These are phyloP conservation scores for Drosophila biarmipes DNA, from an alignment of 1,140 invertebrate species.

Conservation along the genomic window DNA sequence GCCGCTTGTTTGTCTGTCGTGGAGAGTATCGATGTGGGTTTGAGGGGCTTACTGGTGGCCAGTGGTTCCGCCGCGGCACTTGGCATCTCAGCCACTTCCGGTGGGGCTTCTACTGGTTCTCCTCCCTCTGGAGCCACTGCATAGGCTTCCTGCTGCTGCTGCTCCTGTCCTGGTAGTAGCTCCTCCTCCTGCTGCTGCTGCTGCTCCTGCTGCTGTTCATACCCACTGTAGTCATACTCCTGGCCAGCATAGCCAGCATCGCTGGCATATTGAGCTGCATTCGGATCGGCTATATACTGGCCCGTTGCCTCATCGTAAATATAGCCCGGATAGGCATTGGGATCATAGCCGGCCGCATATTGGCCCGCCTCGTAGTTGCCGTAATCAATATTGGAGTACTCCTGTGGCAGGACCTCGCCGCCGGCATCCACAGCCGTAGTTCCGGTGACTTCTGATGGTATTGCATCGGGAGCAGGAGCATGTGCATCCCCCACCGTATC, in stretches of 20 bases:
- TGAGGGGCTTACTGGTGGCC: slow-evolving; percentile 51
- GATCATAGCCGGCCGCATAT: slow-evolving; percentile 73
- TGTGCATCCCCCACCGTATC: slow-evolving; percentile 36
- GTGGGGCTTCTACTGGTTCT: background rate
- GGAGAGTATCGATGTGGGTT: slow-evolving; percentile 80
- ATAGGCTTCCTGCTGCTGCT: slow-evolving; percentile 64
- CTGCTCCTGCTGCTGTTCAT: slow-evolving; percentile 49
- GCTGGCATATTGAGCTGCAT: slow-evolving; percentile 61
- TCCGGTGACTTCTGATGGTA: background rate
- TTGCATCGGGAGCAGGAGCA: background rate
- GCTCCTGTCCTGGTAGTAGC: slow-evolving; percentile 9
- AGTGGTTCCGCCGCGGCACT: slow-evolving; percentile 18
- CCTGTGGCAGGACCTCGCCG: slow-evolving; percentile 50
- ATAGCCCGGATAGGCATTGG: slow-evolving; percentile 79
- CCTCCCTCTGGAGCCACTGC: slow-evolving; percentile 31
- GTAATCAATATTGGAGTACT: slow-evolving; percentile 78
- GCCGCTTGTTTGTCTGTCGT: slow-evolving; percentile 75
- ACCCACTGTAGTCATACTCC: slow-evolving; percentile 68
- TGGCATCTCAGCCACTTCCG: slow-evolving; percentile 40
- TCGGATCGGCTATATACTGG: slow-evolving; percentile 80
- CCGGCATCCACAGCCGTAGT: background rate
- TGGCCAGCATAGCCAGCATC: slow-evolving; percentile 66
- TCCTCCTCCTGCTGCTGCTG: slow-evolving; percentile 37
- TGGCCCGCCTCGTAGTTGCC: slow-evolving; percentile 74
- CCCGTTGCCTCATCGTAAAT: slow-evolving; percentile 79